Conservation (phyloP, 2,888 invertebrate genomes). For the Keiferia lycopersicella region DNA sequence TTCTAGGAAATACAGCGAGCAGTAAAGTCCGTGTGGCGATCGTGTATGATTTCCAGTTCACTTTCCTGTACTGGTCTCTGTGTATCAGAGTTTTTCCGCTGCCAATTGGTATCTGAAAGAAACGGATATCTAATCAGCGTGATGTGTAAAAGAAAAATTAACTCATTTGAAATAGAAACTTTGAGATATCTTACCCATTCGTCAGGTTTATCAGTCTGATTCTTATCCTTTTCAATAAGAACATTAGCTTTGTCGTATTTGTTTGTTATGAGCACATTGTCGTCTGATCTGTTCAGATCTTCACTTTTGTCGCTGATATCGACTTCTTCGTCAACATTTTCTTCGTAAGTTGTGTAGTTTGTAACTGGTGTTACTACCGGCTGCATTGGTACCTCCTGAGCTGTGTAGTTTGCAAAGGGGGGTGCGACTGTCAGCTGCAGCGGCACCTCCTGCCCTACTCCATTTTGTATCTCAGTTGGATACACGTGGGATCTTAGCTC, state of each 20-base stretch:
- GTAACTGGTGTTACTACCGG: background rate
- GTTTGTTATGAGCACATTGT: constrained; percentile 54
- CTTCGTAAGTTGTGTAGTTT: background rate
- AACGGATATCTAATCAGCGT: constrained; percentile 30
- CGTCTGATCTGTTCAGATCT: constrained; percentile 51
- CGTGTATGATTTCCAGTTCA: constrained; percentile 75
- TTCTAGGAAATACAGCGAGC: constrained; percentile 69
- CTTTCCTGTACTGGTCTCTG: constrained; percentile 59
- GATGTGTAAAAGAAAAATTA: background rate
- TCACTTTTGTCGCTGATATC: constrained; percentile 36
- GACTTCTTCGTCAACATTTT: constrained; percentile 2
- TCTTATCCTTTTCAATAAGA: constrained; percentile 4
- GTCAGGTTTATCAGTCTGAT: constrained; percentile 19
- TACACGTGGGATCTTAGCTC: constrained; percentile 41
- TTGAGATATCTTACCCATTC: constrained; percentile 45
- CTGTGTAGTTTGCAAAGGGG: background rate
- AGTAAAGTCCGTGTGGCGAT: constrained; percentile 74
- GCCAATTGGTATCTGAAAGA: constrained; percentile 66
- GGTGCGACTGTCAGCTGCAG: background rate
- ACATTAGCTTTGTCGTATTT: constrained; percentile 41
- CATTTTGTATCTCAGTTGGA: background rate
- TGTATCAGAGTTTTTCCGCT: constrained; percentile 69
- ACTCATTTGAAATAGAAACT: background rate
- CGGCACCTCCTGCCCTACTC: background rate
- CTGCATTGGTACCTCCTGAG: background rate